Base-by-base conservation (phyloP, 2,113 vertebrate genomes). In the Tonatia bakeri region DNA sequence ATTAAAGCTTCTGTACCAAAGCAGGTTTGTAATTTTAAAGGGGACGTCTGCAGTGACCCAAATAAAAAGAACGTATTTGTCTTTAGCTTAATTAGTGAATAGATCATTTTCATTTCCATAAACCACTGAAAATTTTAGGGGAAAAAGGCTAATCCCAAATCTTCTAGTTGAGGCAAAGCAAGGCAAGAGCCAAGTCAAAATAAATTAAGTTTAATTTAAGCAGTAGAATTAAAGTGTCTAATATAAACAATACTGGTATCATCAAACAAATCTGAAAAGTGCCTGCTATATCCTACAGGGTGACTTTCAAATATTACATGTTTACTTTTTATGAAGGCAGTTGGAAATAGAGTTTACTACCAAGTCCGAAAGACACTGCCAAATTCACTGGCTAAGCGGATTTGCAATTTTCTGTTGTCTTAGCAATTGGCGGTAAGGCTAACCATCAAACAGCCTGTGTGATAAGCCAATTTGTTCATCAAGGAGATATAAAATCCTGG, bases 351-450 rank as follows among this genome's bases (percentile, higher is more conserved):
- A 87, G 65, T 94, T 97, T 94, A 94, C 75, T 88, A 85, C 52
- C 52, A 90, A 77, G 40, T 92, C 72, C 81, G 50, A 54, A 75
- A 26, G 17, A 70, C 76, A 77, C 14, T 47, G 93, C 90, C 87
- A 96, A 94, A 95, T 75, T 97, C 65, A 80, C 64, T 59, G 56
- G 92, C 59, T 96, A 96, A 96, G 77, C 1, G 4, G 93, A 96
- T 97, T 95, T 95, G 77, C 88, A 87, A 86, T 94, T 95, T 98
- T 94, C 77, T 96, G 77, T 96, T 96, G 94, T 95, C 86, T 96
- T 97, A 75, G 93, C 91, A 97, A 94, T 91, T 95, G 82, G 91
- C 93, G 56, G n/a, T 87, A 67, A 96, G 73, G 85, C 91, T 96
- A 92, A 94, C 26, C 56, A 69, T 96, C 85, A 83, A 81, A 82